phyloP scores from a whole-genome alignment of 2,797 vertebrate genomes.

The Characodon lateralis region DNA sequence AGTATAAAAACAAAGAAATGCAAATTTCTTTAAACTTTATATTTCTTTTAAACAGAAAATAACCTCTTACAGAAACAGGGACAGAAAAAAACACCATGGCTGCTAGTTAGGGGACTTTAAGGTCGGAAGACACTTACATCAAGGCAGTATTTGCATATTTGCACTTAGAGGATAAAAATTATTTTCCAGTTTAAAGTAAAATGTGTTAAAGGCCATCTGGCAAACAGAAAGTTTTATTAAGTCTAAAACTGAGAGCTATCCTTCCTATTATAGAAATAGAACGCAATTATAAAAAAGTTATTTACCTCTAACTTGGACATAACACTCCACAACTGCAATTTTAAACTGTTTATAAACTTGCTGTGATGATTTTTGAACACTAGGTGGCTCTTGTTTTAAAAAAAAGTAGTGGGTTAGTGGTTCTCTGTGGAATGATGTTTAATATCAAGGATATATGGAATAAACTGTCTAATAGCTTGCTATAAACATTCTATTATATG shows the following conservation, averaged over 20 bases:
- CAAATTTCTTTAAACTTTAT: neutral
- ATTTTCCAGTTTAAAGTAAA: neutral
- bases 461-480: neutral
- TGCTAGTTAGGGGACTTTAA: neutral
- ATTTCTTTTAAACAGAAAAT: neutral
- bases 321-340: neutral
- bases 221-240: neutral
- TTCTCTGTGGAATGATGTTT: neutral
- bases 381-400: neutral
- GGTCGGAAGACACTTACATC: neutral
- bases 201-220: neutral
- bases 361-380: neutral
- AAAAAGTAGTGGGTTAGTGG: neutral
- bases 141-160: neutral
- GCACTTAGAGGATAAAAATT: neutral
- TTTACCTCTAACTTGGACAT: neutral
- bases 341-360: neutral
- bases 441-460: neutral
- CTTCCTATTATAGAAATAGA: too few species aligned
- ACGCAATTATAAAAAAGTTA: too few species aligned
- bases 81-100: neutral
- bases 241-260: too few species aligned
- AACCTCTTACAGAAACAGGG: neutral
- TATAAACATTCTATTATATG: neutral
- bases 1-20: neutral